These are phyloP conservation scores for Megaceryle alcyon DNA, from an alignment of 2,797 vertebrate genomes.

Conservation along the genomic window DNA sequence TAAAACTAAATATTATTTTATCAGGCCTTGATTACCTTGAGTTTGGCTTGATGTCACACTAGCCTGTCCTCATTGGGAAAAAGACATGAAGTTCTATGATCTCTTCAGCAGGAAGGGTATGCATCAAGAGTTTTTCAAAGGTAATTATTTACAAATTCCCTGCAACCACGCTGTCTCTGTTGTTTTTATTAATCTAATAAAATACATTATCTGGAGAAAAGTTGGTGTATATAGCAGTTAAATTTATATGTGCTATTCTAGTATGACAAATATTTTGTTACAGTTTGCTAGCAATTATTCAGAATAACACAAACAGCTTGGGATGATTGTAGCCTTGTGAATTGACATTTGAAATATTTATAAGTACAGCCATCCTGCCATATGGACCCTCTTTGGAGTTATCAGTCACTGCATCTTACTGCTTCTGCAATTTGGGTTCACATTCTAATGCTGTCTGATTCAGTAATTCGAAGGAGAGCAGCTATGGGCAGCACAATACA, in stretches of 20 bases:
- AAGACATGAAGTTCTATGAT: not conserved
- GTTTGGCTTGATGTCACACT: not conserved
- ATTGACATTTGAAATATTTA: constrained; percentile 81
- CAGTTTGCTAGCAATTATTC: constrained; percentile 73
- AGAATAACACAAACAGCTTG: constrained; percentile 73
- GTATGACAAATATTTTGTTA: constrained; percentile 74
- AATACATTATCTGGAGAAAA: constrained; percentile 60
- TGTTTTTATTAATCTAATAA: constrained; percentile 63
- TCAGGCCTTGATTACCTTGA: constrained; percentile 12
- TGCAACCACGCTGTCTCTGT: not conserved
- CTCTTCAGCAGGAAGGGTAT: not conserved
- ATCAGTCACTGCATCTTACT: constrained; percentile 33
- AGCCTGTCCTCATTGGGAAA: not conserved
- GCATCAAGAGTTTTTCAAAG: not conserved
- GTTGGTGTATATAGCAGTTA: constrained; percentile 46
- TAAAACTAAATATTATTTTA: constrained; percentile 42
- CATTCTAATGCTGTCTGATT: not conserved
- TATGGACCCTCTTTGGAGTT: constrained; percentile 66
- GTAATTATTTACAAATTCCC: constrained; percentile 60
- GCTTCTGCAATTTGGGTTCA: constrained; percentile 9
- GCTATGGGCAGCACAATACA: not conserved
- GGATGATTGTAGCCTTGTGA: constrained; percentile 66
- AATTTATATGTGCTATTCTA: constrained; percentile 69
- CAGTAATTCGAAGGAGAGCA: not conserved
- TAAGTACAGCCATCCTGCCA: constrained; percentile 72